Base-by-base conservation (phyloP, 2,113 vertebrate genomes). In the Saimiri boliviensis region DNA sequence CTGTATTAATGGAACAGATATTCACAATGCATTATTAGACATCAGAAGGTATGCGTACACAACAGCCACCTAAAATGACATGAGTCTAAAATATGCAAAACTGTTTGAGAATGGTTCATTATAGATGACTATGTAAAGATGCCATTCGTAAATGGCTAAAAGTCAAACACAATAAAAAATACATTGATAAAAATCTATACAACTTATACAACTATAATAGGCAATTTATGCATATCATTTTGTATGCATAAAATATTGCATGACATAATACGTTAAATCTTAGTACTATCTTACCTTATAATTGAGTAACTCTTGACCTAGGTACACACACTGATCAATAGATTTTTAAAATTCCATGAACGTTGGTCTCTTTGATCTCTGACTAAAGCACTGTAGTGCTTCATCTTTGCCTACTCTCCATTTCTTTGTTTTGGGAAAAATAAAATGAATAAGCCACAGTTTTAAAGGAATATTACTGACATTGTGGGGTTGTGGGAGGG, bases 401-500 rank as follows among this genome's bases (percentile, higher is more conserved):
- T 87, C 54, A 73, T 16, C 27, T 74, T 86, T 49, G 35, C 20
- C 16, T 42, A 42, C n/a, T 37, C 60, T 82, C 8, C 17, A 54
- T 9, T 9, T 70, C 25, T 63, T 76, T 82, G 32, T 63, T n/a
- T 74, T 81, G 12, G 21, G 21, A 37, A 52, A 16, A 91, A 10
- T 30, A 13, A 79, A 45, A 32, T 9, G 8, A 25, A 66, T 32
- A 60, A 88, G 11, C 8, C 12, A 87, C 0, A 32, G 8, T 54
- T 74, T 74, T 37, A 82, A 82, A 87, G 8, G 45, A n/a, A 74
- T 74, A 54, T 81, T 66, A 91, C 21, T 81, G 49, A 45, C 17
- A 23, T 42, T 16, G 27, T 35, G 7, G n/a, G 2, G 11, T 13
- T 12, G 20, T 8, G 17, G 2, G 12, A 25, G n/a, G n/a, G 8